Evolutionary conservation across 2,888 invertebrate genomes (phyloP), one percentile per base, ranked within the genome.

Genomic region (Steinernema scapterisci): DNA sequence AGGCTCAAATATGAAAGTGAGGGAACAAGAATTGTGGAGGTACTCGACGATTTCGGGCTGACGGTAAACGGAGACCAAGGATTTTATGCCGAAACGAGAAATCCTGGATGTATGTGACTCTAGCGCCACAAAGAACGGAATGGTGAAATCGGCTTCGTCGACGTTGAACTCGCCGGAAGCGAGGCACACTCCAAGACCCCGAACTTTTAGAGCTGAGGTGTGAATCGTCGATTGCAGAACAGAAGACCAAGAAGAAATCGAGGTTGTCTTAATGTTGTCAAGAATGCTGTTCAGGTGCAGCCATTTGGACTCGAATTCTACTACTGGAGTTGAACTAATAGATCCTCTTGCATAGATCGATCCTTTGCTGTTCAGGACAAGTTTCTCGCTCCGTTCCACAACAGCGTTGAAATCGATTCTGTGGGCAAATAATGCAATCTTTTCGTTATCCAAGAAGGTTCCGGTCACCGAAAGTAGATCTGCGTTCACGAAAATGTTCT

Each of bases 401-500:
- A 9, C 16, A 1, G 63, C 63, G 31, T 63, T 27, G 63, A 63
- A 63, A n/a, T 63, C 27, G 63, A 63, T 31, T 25, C 19, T 27
- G 13, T 63, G 27, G 13, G 63, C 63, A 31, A 63, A 63, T 16
- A 63, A 63, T 13, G 63, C 27, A 25, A 31, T 31, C 25, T 31
- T 63, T 31, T 63, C 63, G 63, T 27, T 27, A 16, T 63, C 16
- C 9, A 2, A 6, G 31, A 63, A 31, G 63, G 6, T 31, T 25
- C 63, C 63, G 16, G 31, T 31, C 11, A 63, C 63, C 7, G 31
- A 16, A 27, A 63, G 63, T 6, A 3, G 31, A 1, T 63, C 63
- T 16, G 63, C 63, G 63, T 63, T 63, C 25, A 63, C 63, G 63
- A 63, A 63, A 31, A 63, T 5, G 63, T 31, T 63, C 27, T 31